A percentile compares a stretch with the other conserved stretches of the same genome.
These are phyloP conservation scores for Entomyzon cyanotis DNA, from an alignment of 2,113 vertebrate species.

Conservation along the genomic window DNA sequence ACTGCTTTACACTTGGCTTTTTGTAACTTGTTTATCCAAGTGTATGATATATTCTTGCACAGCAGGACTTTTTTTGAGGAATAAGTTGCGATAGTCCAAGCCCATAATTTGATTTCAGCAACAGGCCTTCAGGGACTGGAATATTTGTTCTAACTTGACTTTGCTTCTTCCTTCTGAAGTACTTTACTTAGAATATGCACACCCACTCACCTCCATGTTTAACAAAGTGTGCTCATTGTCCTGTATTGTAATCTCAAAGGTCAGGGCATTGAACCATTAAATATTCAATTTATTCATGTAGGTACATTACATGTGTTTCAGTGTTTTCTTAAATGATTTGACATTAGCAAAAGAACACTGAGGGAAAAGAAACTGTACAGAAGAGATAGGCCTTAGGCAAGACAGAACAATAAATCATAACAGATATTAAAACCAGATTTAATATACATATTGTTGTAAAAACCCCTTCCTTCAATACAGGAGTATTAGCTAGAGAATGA, in stretches of 20 bases:
- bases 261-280: constrained; percentile 21
- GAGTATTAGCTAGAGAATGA: not conserved
- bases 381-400: not conserved
- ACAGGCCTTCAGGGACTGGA: not conserved
- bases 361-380: not conserved
- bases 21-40: constrained; percentile 36
- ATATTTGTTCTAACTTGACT: constrained; percentile 44
- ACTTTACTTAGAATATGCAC: not conserved
- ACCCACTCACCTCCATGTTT: not conserved
- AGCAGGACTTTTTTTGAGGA: not conserved
- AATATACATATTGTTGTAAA: not conserved
- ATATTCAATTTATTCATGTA: constrained; percentile 50
- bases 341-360: not conserved
- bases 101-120: constrained; percentile 41
- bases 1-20: constrained; percentile 5
- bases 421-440: not conserved
- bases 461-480: not conserved
- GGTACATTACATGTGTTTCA: not conserved
- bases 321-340: constrained; percentile 42
- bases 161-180: not conserved
- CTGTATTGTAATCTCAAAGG: constrained; percentile 30
- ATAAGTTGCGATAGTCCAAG: not conserved
- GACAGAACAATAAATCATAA: not conserved
- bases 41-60: not conserved
- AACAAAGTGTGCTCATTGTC: constrained; percentile 20